Base-by-base conservation (phyloP, 2,113 vertebrate species). In the Nycticryphes semicollaris region DNA sequence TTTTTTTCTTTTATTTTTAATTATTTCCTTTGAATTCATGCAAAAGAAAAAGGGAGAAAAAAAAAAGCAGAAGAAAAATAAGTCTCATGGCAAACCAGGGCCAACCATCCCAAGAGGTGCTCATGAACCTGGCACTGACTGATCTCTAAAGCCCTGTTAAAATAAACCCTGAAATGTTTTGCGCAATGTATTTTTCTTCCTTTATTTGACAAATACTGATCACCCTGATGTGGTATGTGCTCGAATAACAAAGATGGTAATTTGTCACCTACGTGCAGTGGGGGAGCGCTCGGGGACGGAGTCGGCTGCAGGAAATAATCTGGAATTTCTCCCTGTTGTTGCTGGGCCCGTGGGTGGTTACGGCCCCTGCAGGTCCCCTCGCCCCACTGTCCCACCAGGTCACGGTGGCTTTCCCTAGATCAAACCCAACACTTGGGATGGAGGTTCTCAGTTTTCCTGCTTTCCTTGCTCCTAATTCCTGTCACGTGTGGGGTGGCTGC, bases 281-380 rank as follows among this genome's bases (percentile, higher is more conserved):
- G 25, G 35, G 31, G 30, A 48, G 22, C 8, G 3, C 1, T 5
- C 1, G 0, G 88, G 79, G 79, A 83, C 4, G 10, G 37, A 73
- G 17, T 27, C 5, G 24, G 59, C 92, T 24, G 50, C 18, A 37
- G 47, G 69, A 63, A 76, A 33, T 39, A n/a, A 66, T 14, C 70
- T 76, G 74, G 51, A 23, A 54, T 76, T 91, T 76, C 70, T 89
- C 78, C 10, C 39, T 51, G 60, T 56, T 51, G 66, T 56, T 82
- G 62, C 78, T 75, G 1, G 6, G 64, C 60, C 28, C 1, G 0
- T 9, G 30, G 1, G 1, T 53, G 0, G 0, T 6, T 51, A 8
- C 1, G 3, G 13, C 28, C 47, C 1, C 0, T 30, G 62, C 19
- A 25, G 57, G 20, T 7, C 19, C 5, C 41, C 50, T 45, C n/a